phyloP scores from a whole-genome alignment of 1,140 invertebrate genomes.

The Lordiphosa clarofinis region DNA sequence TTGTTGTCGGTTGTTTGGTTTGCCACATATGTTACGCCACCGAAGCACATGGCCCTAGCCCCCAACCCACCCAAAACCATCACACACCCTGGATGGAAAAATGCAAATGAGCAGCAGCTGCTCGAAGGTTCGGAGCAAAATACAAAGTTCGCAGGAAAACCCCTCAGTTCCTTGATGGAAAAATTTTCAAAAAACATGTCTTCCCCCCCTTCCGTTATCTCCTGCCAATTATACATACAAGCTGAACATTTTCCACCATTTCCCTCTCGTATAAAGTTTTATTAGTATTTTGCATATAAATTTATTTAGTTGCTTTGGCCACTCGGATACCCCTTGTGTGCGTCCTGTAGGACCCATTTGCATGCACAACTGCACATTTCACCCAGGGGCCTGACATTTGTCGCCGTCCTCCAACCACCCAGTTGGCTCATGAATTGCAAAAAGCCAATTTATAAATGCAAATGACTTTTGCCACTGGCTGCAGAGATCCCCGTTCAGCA shows the following conservation, averaged over 20 bases:
- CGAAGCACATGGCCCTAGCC: constrained; percentile 14
- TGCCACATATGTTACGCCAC: constrained; percentile 35
- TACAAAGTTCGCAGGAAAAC: too few species aligned
- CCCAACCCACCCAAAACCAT: neutral
- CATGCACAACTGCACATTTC: constrained; percentile 69
- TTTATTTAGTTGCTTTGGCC: constrained; percentile 38
- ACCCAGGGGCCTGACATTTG: constrained; percentile 40
- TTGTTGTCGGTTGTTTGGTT: constrained; percentile 18
- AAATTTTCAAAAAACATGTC: neutral
- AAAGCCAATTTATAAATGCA: constrained; percentile 78
- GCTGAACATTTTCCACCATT: neutral
- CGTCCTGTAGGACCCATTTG: constrained; percentile 64
- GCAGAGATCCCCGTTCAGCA: constrained; percentile 38
- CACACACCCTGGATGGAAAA: constrained; percentile 23
- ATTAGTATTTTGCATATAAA: constrained; percentile 54
- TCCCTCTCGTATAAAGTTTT: constrained; percentile 33
- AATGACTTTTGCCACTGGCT: constrained; percentile 65
- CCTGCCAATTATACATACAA: constrained; percentile 5
- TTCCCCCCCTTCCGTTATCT: neutral
- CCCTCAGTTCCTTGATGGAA: neutral
- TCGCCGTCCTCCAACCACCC: constrained; percentile 28
- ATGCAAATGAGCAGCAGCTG: constrained; percentile 61
- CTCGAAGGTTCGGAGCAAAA: constrained; percentile 8
- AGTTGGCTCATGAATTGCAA: constrained; percentile 75
- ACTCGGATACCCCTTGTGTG: constrained; percentile 13